phyloP scores from a whole-genome alignment of 2,888 invertebrate genomes.

The Scaptomyza parva region DNA sequence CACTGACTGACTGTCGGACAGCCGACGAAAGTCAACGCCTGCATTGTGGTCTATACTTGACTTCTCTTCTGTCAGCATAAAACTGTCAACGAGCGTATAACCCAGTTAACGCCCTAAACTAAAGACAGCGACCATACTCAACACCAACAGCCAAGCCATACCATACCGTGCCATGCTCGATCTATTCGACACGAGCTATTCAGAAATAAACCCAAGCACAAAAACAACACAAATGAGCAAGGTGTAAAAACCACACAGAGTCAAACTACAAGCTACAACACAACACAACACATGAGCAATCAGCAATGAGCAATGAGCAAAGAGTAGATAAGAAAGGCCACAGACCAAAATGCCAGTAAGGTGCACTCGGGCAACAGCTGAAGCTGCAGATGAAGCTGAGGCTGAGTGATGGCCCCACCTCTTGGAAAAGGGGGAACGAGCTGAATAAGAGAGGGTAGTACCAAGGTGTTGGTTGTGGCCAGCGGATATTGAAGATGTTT shows the following conservation, averaged over 20 bases:
- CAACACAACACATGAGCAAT: slow-evolving; percentile 49
- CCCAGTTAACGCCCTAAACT: slow-evolving; percentile 76
- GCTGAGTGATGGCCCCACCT: slow-evolving; percentile 70
- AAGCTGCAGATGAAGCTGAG: slow-evolving; percentile 25
- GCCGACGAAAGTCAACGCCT: slow-evolving; percentile 51
- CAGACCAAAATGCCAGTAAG: slow-evolving; percentile 52
- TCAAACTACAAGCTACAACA: slow-evolving; percentile 17
- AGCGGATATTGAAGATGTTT: slow-evolving; percentile 61
- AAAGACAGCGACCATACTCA: slow-evolving; percentile 35
- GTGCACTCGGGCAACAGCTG: slow-evolving; percentile 42
- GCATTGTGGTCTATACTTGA: slow-evolving; percentile 41
- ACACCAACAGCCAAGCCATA: no score
- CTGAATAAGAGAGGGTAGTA: slow-evolving; percentile 45
- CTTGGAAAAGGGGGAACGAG: slow-evolving; percentile 35
- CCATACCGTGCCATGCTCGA: slow-evolving; percentile 38
- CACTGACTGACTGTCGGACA: slow-evolving; percentile 59
- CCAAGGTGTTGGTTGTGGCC: slow-evolving; percentile 68
- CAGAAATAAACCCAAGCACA: slow-evolving; percentile 13
- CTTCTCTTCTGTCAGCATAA: slow-evolving; percentile 57
- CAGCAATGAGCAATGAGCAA: slow-evolving; percentile 64
- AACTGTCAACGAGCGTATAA: slow-evolving; percentile 77
- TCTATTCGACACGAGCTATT: slow-evolving; percentile 54
- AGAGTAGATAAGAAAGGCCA: slow-evolving; percentile 60
- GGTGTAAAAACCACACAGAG: slow-evolving; percentile 60
- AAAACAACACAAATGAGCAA: slow-evolving; percentile 24